These are phyloP conservation scores for Plecturocebus donacophilus DNA, from an alignment of 2,113 vertebrate genomes.

Conservation along the genomic window DNA sequence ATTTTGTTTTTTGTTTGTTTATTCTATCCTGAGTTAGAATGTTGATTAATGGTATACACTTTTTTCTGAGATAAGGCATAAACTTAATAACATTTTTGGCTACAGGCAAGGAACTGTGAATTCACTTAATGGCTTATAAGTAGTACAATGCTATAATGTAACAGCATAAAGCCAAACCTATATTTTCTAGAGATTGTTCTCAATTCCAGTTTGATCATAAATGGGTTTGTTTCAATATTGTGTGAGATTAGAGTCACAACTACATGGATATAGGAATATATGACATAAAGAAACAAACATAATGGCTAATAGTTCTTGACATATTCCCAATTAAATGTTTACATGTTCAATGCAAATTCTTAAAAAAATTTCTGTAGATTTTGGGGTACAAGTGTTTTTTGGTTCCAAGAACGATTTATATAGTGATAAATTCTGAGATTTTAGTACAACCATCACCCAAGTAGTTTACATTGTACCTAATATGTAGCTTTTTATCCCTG, in stretches of 20 bases:
- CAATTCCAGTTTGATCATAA: neutral
- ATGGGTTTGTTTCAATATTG: neutral
- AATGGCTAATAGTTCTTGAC: neutral
- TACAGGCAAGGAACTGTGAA: neutral
- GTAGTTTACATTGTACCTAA: too few species aligned
- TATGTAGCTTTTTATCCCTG: too few species aligned
- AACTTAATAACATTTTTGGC: slow-evolving; percentile 1
- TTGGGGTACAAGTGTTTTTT: neutral
- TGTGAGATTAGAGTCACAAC: neutral
- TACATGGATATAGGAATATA: neutral
- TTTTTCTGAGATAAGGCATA: neutral
- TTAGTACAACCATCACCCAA: too few species aligned
- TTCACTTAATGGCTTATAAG: neutral
- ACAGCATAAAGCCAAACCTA: neutral
- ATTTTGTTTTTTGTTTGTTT: neutral
- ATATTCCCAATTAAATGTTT: neutral
- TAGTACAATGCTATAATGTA: neutral
- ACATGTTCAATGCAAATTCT: neutral
- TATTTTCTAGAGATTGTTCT: neutral
- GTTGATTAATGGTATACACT: neutral
- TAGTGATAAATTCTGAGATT: too few species aligned
- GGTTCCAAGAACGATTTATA: too few species aligned
- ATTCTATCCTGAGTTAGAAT: neutral
- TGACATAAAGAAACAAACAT: neutral
- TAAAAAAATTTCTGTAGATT: neutral